phyloP scores from a whole-genome alignment of 2,888 invertebrate genomes.

The Harpagoxenus sublaevis region DNA sequence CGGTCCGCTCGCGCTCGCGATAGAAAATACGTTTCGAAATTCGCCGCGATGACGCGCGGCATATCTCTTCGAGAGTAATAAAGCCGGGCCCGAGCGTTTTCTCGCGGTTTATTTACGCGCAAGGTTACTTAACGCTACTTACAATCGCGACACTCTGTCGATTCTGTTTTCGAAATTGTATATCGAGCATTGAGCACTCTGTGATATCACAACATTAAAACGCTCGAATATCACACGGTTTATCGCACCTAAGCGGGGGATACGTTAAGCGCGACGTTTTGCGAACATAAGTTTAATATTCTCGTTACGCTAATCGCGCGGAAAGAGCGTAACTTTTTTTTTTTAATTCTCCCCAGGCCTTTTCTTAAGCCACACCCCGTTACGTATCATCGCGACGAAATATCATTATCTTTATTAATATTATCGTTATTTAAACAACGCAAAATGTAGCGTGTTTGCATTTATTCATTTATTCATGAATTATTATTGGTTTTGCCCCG shows the following conservation, averaged over 20 bases:
- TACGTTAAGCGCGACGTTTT: conserved; percentile 28
- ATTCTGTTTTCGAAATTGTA: conserved; percentile 46
- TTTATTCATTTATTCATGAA: conserved; percentile 38
- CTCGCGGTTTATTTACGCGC: conserved; percentile 45
- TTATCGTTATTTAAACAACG: conserved; percentile 33
- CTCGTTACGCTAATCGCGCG: conserved; percentile 34
- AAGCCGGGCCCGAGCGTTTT: conserved; percentile 9
- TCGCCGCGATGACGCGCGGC: conserved; percentile 28
- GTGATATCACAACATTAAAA: conserved; percentile 37
- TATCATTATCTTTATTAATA: neutral
- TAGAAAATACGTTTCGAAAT: conserved; percentile 27
- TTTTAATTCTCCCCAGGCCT: neutral
- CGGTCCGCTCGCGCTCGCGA: neutral
- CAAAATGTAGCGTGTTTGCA: conserved; percentile 8
- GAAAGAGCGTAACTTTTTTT: neutral
- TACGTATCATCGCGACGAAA: neutral
- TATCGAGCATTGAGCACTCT: conserved; percentile 12
- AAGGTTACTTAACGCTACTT: conserved; percentile 41
- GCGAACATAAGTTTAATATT: conserved; percentile 36
- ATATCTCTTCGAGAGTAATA: conserved; percentile 18
- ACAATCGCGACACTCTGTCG: conserved; percentile 28
- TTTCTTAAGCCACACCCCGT: too few species aligned
- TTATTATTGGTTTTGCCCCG: conserved; percentile 11
- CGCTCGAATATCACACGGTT: conserved; percentile 33
- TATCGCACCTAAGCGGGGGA: conserved; percentile 9